A percentile compares a stretch with the other conserved stretches of the same genome.
phyloP scores from a whole-genome alignment of 2,797 vertebrate species.

The Hoplostethus mediterraneus region DNA sequence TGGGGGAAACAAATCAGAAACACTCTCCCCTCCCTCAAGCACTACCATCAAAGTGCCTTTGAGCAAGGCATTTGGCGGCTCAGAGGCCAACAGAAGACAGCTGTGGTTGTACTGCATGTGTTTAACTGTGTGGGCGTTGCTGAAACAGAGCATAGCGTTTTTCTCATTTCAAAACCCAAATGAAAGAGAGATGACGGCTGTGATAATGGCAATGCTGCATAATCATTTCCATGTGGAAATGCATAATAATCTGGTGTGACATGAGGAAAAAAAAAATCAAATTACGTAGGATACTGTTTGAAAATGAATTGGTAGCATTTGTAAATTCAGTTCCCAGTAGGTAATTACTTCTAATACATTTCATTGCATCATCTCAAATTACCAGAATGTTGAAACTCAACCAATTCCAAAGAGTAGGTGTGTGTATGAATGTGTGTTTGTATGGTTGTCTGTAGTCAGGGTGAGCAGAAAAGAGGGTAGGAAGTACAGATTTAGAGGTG shows the following conservation, averaged over 20 bases:
- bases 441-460: background rate
- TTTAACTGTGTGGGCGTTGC: too few species aligned
- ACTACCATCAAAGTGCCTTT: background rate
- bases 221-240: too few species aligned
- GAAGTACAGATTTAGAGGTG: constrained; percentile 6
- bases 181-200: too few species aligned
- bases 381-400: constrained; percentile 74
- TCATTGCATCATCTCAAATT: constrained; percentile 25
- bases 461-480: background rate
- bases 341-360: background rate
- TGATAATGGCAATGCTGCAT: too few species aligned
- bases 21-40: background rate
- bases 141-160: too few species aligned
- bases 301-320: background rate
- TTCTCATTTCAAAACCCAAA: too few species aligned
- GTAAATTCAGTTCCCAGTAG: background rate
- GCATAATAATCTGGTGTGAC: too few species aligned
- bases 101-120: background rate
- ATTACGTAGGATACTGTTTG: too few species aligned
- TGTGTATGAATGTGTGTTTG: background rate
- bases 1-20: constrained; percentile 14
- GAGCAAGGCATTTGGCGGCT: background rate
- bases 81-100: background rate
- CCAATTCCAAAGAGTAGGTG: constrained; percentile 45
- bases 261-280: too few species aligned